Evolutionary conservation across 2,888 invertebrate species (phyloP).

Genomic region (Lepas anatifera): DNA sequence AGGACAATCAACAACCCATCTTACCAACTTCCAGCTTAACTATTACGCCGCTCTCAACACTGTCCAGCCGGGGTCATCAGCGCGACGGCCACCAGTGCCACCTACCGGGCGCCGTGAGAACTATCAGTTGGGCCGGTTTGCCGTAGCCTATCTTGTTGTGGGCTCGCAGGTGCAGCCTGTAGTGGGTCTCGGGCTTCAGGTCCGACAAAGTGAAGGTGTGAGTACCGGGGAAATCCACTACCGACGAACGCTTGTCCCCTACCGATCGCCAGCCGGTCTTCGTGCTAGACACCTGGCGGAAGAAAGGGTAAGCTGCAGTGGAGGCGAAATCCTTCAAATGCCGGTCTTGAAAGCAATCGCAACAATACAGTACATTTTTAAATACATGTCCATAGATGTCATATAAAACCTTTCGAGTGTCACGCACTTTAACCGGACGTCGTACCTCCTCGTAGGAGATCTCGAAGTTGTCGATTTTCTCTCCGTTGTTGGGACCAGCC

Average conservation of each 20-base stretch:
- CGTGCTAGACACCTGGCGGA: conserved; percentile 27
- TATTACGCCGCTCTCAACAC: too few relatives aligned
- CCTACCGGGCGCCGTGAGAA: conserved; percentile 80
- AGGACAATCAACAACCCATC: too few relatives aligned
- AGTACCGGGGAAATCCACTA: conserved; percentile 25
- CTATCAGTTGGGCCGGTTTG: conserved; percentile 57
- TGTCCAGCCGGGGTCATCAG: too few relatives aligned
- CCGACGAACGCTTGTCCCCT: conserved; percentile 21
- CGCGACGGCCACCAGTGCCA: too few relatives aligned
- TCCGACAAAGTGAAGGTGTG: conserved; percentile 42
- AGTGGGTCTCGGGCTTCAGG: conserved; percentile 63
- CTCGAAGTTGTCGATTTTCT: conserved; percentile 69
- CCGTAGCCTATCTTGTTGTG: conserved; percentile 77
- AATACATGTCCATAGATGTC: too few relatives aligned
- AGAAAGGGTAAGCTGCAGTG: too few relatives aligned
- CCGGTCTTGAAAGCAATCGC: too few relatives aligned
- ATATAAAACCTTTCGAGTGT: too few relatives aligned
- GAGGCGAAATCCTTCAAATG: too few relatives aligned
- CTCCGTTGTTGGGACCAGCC: conserved; percentile 77
- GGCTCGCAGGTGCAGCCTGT: conserved; percentile 70
- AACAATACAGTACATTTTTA: too few relatives aligned
- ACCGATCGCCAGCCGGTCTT: conserved; percentile 27
- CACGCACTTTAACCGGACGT: too few relatives aligned
- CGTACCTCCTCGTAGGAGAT: conserved; percentile 68
- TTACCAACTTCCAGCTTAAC: too few relatives aligned